Base-by-base conservation (phyloP, 2,888 invertebrate genomes). In the Chymomyza amoena region DNA sequence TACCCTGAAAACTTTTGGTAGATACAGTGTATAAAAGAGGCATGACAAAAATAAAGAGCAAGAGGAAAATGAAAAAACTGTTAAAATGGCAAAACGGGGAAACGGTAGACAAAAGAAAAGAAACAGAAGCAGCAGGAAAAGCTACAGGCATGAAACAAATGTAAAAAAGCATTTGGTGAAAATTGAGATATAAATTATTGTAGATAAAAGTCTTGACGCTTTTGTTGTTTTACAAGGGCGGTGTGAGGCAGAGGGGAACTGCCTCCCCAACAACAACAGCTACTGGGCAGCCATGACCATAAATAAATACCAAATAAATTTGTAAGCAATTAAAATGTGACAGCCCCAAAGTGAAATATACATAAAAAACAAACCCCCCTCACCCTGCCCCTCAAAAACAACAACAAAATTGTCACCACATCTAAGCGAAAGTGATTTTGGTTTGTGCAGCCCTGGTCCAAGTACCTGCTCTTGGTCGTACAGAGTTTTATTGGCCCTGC, bases 271-370 rank as follows among this genome's bases (percentile, higher is more conserved):
- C 20, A 20, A 50, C 75, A 63, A 67, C 73, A 59, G 16, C 45
- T 25, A 68, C 65, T 67, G 50, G 20, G 15, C 32, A 13, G 39
- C 39, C 39, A 45, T 45, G 39, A 13, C 13, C 13, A 45, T 45
- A 45, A 45, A 45, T 45, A 45, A 45, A 45, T 45, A 45, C 39
- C 39, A 64, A 39, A 62, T 59, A 56, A 66, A 73, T 69, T 78
- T 67, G 70, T 28, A 64, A 69, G 66, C 78, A 79, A 79, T 79
- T 79, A 79, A 77, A 79, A 69, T 64, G 54, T 64, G 73, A 15
- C 36, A 51, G 67, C n/a, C n/a, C 20, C 51, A 32, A 32, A 32
- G 32, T 32, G 32, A 32, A 32, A 32, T 32, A 32, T 32, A 32
- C 32, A 32, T 32, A 32, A 32, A 32, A 32, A 32, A 9, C 32